These are phyloP conservation scores for Luidia sarsii DNA, from an alignment of 53 echinoderm and acorn worm genomes.

Conservation along the genomic window DNA sequence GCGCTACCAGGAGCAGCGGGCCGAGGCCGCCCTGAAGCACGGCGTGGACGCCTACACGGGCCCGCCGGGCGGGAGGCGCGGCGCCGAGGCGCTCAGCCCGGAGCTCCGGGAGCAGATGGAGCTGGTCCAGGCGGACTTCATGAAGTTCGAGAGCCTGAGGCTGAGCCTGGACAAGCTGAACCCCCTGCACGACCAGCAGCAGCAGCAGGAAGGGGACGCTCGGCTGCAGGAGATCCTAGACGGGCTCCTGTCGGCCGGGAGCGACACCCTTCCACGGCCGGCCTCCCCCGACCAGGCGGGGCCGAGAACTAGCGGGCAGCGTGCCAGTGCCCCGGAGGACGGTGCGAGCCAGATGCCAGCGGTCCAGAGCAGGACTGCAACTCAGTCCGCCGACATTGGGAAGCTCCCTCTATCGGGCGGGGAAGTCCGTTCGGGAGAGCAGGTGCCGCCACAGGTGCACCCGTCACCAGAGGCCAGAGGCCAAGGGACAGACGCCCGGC, in stretches of 20 bases:
- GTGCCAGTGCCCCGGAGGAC: background rate
- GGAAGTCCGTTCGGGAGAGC: too few species aligned
- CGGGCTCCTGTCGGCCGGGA: background rate
- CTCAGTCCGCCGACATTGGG: background rate
- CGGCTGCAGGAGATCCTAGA: background rate
- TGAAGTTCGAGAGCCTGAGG: constrained; percentile 71
- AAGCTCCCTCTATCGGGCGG: background rate
- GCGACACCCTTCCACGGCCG: too few species aligned
- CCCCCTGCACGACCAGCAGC: constrained; percentile 47
- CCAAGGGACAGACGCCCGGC: background rate
- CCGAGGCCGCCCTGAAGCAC: constrained; percentile 59
- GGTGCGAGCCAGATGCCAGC: constrained; percentile 13
- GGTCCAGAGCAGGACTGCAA: too few species aligned
- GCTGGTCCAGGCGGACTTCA: constrained; percentile 64
- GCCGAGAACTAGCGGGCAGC: constrained; percentile 38
- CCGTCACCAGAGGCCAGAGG: background rate
- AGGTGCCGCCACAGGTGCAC: too few species aligned
- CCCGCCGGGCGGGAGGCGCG: constrained; percentile 1
- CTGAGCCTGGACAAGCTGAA: constrained; percentile 64
- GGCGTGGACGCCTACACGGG: constrained; percentile 44
- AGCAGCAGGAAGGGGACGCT: background rate
- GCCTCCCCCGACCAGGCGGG: background rate
- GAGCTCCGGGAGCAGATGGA: constrained; percentile 50
- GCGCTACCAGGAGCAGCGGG: constrained; percentile 51
- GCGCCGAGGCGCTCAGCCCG: background rate